A percentile compares a stretch with the other conserved stretches of the same genome.
These are phyloP conservation scores for Ophioderma brevispina DNA, from an alignment of 35 echinoderm and acorn worm species.

Conservation along the genomic window DNA sequence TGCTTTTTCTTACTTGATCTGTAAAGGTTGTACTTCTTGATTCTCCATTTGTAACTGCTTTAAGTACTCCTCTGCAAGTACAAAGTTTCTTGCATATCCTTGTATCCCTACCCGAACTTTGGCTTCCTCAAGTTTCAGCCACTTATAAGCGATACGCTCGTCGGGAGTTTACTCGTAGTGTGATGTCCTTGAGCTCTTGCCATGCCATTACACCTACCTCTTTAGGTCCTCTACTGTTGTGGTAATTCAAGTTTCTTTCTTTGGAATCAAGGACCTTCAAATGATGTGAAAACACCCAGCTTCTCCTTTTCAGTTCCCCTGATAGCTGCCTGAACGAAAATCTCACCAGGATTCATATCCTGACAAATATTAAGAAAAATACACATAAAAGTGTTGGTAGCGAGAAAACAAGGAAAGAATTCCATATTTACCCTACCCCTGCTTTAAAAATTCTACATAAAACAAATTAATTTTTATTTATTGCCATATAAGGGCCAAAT, in stretches of 20 bases:
- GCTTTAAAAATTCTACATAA: too few relatives aligned
- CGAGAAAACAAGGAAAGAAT: too few relatives aligned
- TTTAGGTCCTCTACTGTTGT: conserved; percentile 65
- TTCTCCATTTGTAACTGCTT: neutral
- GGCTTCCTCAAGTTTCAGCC: conserved; percentile 64
- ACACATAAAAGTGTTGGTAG: too few relatives aligned
- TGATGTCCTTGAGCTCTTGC: conserved; percentile 72
- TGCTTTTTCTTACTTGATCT: neutral
- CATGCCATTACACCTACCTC: conserved; percentile 97
- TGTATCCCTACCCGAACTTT: neutral
- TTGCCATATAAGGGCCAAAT: too few relatives aligned
- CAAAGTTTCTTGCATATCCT: neutral
- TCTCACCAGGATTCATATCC: conserved; percentile 92
- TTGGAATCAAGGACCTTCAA: conserved; percentile 66
- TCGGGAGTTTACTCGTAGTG: conserved; percentile 59
- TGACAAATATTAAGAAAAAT: too few relatives aligned
- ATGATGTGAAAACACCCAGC: conserved; percentile 66
- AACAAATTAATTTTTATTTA: too few relatives aligned
- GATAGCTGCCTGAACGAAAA: conserved; percentile 57
- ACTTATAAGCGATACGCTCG: conserved; percentile 89
- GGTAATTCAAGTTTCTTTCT: conserved; percentile 65
- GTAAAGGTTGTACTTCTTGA: neutral
- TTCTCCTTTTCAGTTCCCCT: conserved; percentile 92
- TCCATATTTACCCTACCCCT: too few relatives aligned
- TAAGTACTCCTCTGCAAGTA: neutral